Evolutionary conservation across 2,113 vertebrate species (phyloP), one percentile per base, ranked within the genome.

Genomic region (Lucifuga dentata): DNA sequence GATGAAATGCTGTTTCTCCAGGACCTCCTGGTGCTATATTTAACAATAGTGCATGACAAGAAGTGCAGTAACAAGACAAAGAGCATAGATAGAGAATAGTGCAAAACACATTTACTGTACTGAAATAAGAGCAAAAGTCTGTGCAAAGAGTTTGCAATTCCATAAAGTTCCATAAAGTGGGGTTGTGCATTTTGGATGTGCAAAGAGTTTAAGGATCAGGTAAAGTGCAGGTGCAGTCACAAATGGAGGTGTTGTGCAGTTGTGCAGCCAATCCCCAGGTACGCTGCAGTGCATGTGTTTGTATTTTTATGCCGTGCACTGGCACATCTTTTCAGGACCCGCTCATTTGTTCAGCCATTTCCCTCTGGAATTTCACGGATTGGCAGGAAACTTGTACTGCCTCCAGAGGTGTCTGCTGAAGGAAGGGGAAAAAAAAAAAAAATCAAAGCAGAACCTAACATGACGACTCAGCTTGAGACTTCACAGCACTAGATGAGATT

Each of bases 341-440:
- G 19, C 61, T 39, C 26, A 36, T 9, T 43, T n/a, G 16, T 16
- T 21, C 32, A 2, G 43, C 48, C 19, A 36, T n/a, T 11, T 23
- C n/a, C 21, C 49, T 64, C 19, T 63, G 49, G 44, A 16, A 36
- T 58, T 55, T 59, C 26, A 19, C 26, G 3, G 26, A 29, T 76
- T n/a, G 5, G 26, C 59, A 50, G 65, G 21, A 41, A 48, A n/a
- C 38, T 45, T 60, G 10, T 26, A 24, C 29, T 36, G 39, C 39
- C 35, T 20, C 57, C 23, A 39, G 23, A 66, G 55, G 20, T 4
- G 19, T 56, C 68, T 15, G 55, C 19, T 38, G 6, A 29, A 20
- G 26, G 19, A n/a, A 8, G 19, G 5, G 12, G 32, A 16, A 8
- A 11, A 33, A 24, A 24, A 17, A 43, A 6, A 29, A 29, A n/a